Conservation (phyloP, 1,140 invertebrate species). For the Pinna nobilis region DNA sequence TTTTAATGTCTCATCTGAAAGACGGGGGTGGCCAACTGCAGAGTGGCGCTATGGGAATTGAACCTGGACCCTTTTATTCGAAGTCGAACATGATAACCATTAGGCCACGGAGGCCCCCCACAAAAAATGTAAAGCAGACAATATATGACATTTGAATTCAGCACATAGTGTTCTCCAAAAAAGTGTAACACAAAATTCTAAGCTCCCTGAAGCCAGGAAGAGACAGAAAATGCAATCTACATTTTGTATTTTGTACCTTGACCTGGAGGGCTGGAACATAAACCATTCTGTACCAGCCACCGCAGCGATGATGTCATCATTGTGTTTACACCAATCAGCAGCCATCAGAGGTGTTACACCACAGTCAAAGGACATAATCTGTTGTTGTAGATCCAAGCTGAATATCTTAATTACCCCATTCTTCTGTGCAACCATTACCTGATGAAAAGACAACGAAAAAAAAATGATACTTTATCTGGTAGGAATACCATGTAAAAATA, state of each 20-base stretch:
- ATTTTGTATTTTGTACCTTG: slow-evolving; percentile 60
- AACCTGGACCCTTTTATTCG: too few relatives aligned
- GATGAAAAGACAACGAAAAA: slow-evolving; percentile 25
- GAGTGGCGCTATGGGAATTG: too few relatives aligned
- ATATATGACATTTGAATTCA: background rate
- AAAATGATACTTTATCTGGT: background rate
- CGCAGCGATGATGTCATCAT: slow-evolving; percentile 78
- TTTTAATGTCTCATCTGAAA: too few relatives aligned
- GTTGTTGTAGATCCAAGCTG: slow-evolving; percentile 81
- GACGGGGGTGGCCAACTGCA: too few relatives aligned
- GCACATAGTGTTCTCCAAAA: background rate
- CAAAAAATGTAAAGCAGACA: too few relatives aligned
- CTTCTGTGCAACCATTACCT: slow-evolving; percentile 85
- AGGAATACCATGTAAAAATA: background rate
- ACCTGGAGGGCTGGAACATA: slow-evolving; percentile 72
- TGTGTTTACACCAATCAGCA: slow-evolving; percentile 84
- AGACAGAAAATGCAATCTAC: background rate
- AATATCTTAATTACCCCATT: slow-evolving; percentile 84
- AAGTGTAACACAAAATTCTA: too few relatives aligned
- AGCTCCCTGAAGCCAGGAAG: background rate
- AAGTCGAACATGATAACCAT: too few relatives aligned
- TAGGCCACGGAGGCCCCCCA: too few relatives aligned
- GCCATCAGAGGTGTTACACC: slow-evolving; percentile 79
- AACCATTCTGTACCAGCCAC: slow-evolving; percentile 67
- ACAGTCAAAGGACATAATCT: slow-evolving; percentile 83